A percentile compares a stretch with the other conserved stretches of the same genome.
These are phyloP conservation scores for Sminthurides bifidus DNA, from an alignment of 1,140 invertebrate species.

Conservation along the genomic window DNA sequence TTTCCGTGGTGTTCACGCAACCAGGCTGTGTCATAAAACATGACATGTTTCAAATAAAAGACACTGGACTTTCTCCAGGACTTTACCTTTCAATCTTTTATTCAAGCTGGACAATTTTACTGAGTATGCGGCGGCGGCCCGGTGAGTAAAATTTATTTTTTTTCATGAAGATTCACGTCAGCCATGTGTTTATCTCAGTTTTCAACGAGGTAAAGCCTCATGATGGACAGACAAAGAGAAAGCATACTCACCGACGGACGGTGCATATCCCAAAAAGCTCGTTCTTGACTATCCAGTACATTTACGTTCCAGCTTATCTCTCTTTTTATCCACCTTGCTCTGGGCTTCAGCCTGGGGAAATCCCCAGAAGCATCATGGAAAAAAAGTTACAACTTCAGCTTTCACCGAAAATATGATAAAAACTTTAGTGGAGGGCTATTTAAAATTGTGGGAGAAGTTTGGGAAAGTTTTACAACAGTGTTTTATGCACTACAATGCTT, in stretches of 20 bases:
- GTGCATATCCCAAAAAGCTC: constrained; percentile 99
- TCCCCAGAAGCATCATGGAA: not conserved
- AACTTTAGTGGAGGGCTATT: not conserved
- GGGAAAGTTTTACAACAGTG: not conserved
- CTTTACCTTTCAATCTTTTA: too few species aligned
- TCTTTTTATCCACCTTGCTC: constrained; percentile 93
- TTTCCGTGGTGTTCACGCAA: constrained; percentile 96
- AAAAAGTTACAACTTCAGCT: not conserved
- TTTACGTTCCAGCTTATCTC: constrained; percentile 96
- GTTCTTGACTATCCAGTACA: constrained; percentile 95
- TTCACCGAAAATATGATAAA: too few species aligned
- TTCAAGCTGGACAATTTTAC: too few species aligned
- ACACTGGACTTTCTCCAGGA: too few species aligned
- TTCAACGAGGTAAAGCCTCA: too few species aligned
- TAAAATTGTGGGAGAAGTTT: not conserved
- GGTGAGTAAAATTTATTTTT: too few species aligned
- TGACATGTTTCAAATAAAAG: constrained; percentile 19
- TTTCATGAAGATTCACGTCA: too few species aligned
- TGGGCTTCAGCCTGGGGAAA: constrained; percentile 50
- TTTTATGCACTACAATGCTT: not conserved
- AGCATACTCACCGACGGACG: constrained; percentile 69
- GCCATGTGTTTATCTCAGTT: too few species aligned
- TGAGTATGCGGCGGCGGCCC: too few species aligned
- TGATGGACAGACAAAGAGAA: constrained; percentile 6
- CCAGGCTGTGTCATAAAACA: constrained; percentile 64